These are phyloP conservation scores for Oncorhynchus kisutch DNA, from an alignment of 2,113 vertebrate genomes.

Conservation along the genomic window DNA sequence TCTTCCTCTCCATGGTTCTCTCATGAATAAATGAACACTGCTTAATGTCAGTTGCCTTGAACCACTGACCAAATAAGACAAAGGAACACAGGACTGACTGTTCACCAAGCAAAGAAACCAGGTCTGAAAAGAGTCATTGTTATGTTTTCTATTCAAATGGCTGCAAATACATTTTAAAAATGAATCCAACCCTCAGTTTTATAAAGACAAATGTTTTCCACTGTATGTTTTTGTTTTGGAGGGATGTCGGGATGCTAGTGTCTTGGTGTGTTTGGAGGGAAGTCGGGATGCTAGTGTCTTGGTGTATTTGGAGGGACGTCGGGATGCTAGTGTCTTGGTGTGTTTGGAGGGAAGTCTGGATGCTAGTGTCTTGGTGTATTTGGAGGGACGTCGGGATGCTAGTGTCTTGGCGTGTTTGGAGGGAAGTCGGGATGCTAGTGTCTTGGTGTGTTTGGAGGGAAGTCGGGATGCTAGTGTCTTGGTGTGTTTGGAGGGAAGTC, in stretches of 20 bases:
- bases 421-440: too few relatives aligned
- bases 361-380: too few relatives aligned
- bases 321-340: slow-evolving; percentile 44
- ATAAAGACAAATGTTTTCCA: slow-evolving; percentile 1
- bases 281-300: too few relatives aligned
- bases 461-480: too few relatives aligned
- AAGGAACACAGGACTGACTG: slow-evolving; percentile 36
- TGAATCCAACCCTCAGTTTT: not conserved
- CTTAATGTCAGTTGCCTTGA: slow-evolving; percentile 46
- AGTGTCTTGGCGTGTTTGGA: too few relatives aligned
- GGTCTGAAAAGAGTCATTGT: slow-evolving; percentile 34
- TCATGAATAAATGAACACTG: slow-evolving; percentile 49
- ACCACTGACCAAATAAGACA: slow-evolving; percentile 70
- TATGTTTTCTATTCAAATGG: slow-evolving; percentile 33
- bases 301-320: too few relatives aligned
- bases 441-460: too few relatives aligned
- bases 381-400: too few relatives aligned
- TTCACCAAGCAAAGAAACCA: slow-evolving; percentile 59
- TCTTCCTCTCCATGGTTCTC: slow-evolving; percentile 7
- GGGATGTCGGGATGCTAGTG: slow-evolving; percentile 45
- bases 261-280: slow-evolving; percentile 20
- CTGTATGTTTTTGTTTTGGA: slow-evolving; percentile 25
- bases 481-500: too few relatives aligned
- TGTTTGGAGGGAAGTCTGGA: not conserved
- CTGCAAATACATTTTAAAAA: slow-evolving; percentile 14